phyloP scores from a whole-genome alignment of 2,113 vertebrate genomes.

The Onychorhynchus coronatus region DNA sequence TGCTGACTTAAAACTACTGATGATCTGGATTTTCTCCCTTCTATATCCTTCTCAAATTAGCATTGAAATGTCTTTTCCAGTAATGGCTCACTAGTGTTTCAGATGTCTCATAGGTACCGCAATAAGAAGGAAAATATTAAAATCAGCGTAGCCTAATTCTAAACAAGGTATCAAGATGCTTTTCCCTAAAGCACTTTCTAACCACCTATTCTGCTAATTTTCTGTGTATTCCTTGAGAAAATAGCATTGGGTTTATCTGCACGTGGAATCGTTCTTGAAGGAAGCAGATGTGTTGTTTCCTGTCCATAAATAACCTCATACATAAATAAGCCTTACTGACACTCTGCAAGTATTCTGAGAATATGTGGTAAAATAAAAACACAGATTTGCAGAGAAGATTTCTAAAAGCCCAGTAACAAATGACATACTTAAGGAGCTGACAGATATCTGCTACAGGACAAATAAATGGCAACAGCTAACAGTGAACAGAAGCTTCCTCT shows the following conservation, averaged over 20 bases:
- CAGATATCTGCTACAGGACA: neutral
- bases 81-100: neutral
- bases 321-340: neutral
- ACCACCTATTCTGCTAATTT: neutral
- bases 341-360: neutral
- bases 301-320: neutral
- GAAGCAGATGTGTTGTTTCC: neutral
- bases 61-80: neutral
- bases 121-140: neutral
- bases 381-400: neutral
- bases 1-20: neutral
- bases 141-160: neutral
- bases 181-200: neutral
- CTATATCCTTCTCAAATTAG: neutral
- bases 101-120: neutral
- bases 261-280: neutral
- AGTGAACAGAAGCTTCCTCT: neutral
- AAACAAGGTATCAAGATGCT: neutral
- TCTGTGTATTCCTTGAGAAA: neutral
- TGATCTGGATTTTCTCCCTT: neutral
- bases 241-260: neutral
- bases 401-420: conserved; percentile 10
- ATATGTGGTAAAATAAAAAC: neutral
- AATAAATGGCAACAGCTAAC: neutral
- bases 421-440: neutral